phyloP scores from a whole-genome alignment of 2,888 invertebrate genomes.

The Petrolisthes manimaculis region DNA sequence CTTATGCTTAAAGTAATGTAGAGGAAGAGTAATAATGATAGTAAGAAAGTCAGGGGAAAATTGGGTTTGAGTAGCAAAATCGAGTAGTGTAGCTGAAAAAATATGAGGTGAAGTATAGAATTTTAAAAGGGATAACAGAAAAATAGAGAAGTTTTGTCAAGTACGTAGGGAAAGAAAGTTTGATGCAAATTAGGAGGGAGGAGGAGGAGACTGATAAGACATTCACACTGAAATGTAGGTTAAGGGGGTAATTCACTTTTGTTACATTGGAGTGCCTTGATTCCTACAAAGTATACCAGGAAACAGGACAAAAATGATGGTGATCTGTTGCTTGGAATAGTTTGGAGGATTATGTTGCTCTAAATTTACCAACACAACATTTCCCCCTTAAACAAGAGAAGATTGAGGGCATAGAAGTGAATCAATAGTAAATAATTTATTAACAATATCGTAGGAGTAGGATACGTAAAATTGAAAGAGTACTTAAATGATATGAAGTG shows the following conservation, averaged over 20 bases:
- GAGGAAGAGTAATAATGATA: not conserved
- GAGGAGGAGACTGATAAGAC: not conserved
- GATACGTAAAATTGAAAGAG: no score
- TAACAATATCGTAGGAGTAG: no score
- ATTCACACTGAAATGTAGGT: not conserved
- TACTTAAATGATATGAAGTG: no score
- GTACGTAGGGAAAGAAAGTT: not conserved
- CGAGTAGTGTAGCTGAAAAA: no score
- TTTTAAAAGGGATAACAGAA: not conserved
- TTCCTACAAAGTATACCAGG: no score
- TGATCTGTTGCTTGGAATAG: no score
- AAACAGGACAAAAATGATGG: no score
- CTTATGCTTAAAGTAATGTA: not conserved
- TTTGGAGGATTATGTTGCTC: no score
- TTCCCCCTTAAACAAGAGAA: not conserved
- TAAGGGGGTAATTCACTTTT: not conserved
- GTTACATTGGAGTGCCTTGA: no score
- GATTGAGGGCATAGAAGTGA: not conserved
- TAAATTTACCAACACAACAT: no score
- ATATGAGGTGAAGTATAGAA: not conserved
- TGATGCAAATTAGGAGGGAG: not conserved
- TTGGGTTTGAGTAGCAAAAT: no score
- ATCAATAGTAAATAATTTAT: not conserved
- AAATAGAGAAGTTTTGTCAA: not conserved
- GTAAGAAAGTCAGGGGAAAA: not conserved